Evolutionary conservation across 2,888 invertebrate species (phyloP).

Genomic region (Agrilus mali): DNA sequence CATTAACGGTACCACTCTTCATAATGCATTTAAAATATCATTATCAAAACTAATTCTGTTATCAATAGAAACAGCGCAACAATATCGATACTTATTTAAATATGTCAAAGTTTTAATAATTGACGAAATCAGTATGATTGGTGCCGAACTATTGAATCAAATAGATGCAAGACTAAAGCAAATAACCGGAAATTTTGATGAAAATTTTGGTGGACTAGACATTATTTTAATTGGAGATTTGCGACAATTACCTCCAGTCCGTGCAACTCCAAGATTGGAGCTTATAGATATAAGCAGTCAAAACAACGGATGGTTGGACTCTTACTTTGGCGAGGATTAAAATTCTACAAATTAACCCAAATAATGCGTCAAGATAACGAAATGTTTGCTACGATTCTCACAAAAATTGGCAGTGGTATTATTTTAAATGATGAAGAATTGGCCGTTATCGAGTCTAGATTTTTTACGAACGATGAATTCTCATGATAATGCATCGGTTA

Average conservation of each 20-base stretch:
- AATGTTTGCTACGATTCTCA: constrained; percentile 21
- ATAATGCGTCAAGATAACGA: constrained; percentile 24
- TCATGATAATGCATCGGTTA: constrained; percentile 19
- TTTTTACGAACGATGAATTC: constrained; percentile 16
- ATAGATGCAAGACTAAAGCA: neutral
- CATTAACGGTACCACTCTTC: no score
- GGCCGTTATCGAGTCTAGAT: constrained; percentile 19
- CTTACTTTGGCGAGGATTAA: constrained; percentile 21
- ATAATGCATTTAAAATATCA: neutral
- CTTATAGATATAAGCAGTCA: constrained; percentile 20
- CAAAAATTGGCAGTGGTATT: constrained; percentile 22
- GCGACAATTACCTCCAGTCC: constrained; percentile 25
- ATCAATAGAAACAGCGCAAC: no score
- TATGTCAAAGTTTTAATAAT: no score
- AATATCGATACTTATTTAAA: no score
- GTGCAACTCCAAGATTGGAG: constrained; percentile 20
- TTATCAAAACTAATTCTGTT: neutral
- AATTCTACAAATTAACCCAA: constrained; percentile 21
- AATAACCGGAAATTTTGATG: constrained; percentile 19
- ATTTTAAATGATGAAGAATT: constrained; percentile 14
- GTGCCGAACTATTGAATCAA: neutral
- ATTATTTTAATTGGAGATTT: constrained; percentile 27
- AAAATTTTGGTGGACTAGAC: constrained; percentile 24
- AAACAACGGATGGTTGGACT: constrained; percentile 18
- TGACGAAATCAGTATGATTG: no score